Base-by-base conservation (phyloP, 2,797 vertebrate species). In the Euthynnus affinis region DNA sequence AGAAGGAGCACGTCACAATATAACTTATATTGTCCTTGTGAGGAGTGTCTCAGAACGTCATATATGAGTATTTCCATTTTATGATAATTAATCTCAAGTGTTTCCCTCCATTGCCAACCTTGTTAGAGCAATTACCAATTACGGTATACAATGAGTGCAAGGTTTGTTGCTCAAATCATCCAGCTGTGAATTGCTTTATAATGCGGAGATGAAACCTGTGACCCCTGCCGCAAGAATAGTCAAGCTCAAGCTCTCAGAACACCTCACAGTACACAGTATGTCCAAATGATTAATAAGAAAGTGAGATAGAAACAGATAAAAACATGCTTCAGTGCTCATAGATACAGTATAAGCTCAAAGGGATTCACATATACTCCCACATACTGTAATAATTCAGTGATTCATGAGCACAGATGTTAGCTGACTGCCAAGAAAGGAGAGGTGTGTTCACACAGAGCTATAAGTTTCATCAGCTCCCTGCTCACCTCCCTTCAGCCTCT, bases 331-430 rank as follows among this genome's bases (percentile, higher is more conserved):
- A 15, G 5, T 9, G 74, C 46, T 46, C 68, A 5, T 9, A 18
- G 57, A 67, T 37, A 57, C 37, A 37, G 37, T 10, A 37, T 20
- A 68, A 20, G 46, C 52, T 64, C 37, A 18, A 15, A 62, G 32
- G n/a, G 34, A 62, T 46, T 61, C 73, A 14, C 67, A 67, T 53
- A 40, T 17, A 64, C 69, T 55, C 58, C 25, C 44, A 15, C 58
- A 32, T 75, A 20, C 46, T 27, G 76, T 42, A 78, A 78, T 87
- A 27, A 88, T 72, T 63, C 77, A 71, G 78, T 80, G 81, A 86
- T 74, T 80, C 78, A 81, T 62, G 71, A 76, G 68, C 44, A 73
- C 57, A 73, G 65, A 68, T 81, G 87, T 80, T 76, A 58, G 52
- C 63, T 18, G 71, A 58, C 81, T 87, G 75, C 66, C 68, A 72